Evolutionary conservation across 2,888 invertebrate species (phyloP), one percentile per base, ranked within the genome.

Genomic region (Ethmia dodecea): DNA sequence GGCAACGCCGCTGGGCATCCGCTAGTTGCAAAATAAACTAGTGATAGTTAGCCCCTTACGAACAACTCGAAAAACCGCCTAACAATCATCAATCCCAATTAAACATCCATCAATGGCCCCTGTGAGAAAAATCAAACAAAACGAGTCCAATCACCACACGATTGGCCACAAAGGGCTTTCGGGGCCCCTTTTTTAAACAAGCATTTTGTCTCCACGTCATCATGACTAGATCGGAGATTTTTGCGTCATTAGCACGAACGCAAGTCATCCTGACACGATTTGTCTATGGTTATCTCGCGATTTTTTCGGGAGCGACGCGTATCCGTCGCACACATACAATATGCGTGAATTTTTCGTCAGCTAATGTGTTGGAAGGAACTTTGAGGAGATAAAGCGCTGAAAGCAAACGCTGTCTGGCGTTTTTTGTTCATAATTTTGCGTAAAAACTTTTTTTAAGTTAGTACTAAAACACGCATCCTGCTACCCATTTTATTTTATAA

Each of bases 51-150:
- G 25, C 39, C 50, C 52, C 51, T 52, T 48, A 43, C 55, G 58
- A 59, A 53, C 48, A 52, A 56, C 55, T 58, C 55, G 42, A 49
- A 48, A 45, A 24, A 40, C 29, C 37, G 51, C 54, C 52, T 45
- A 50, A 58, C 70, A 68, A 77, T 66, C 83, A 84, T 84, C 72
- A 84, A 83, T 84, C 57, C 81, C 76, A 83, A 84, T 84, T 77
- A 83, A 74, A 69, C 48, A 53, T 47, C 59, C 66, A 76, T 77
- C 67, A 71, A 48, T 46, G 49, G 51, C 54, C 65, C 55, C 69
- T 70, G 79, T 80, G 81, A 77, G 80, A 81, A 78, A 79, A 77
- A 74, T 71, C 77, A 66, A 67, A 76, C 80, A 75, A 74, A 74
- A 52, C 56, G 13, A 33, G 49, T 49, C 69, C 71, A 71, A 74